Percentiles rank a stretch among this genome's conserved stretches.
These are phyloP conservation scores for Burhinus oedicnemus DNA, from an alignment of 2,113 vertebrate species.

Conservation along the genomic window DNA sequence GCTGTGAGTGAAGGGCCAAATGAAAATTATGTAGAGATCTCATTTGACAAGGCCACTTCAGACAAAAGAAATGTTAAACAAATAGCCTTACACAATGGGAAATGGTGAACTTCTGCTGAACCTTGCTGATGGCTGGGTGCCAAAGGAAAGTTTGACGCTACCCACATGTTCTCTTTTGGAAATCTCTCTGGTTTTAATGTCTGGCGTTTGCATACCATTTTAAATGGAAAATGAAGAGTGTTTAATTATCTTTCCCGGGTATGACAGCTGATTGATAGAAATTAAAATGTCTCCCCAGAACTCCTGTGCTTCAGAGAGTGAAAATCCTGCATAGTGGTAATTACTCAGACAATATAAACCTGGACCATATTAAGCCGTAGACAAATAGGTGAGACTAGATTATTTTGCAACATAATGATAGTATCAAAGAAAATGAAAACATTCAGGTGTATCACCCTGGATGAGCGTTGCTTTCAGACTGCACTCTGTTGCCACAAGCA, in stretches of 20 bases:
- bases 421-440: neutral
- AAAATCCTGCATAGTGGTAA: neutral
- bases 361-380: neutral
- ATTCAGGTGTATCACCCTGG: neutral
- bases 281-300: slow-evolving; percentile 1
- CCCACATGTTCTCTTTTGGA: slow-evolving; percentile 28
- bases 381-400: neutral
- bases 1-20: slow-evolving; percentile 48
- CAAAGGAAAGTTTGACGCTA: slow-evolving; percentile 66
- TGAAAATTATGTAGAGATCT: slow-evolving; percentile 40
- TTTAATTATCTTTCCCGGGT: slow-evolving; percentile 35
- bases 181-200: slow-evolving; percentile 43
- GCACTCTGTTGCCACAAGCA: neutral
- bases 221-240: slow-evolving; percentile 20
- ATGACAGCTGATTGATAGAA: slow-evolving; percentile 35
- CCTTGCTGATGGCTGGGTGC: slow-evolving; percentile 34
- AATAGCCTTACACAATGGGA: slow-evolving; percentile 66
- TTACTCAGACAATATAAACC: neutral
- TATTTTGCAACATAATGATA: neutral
- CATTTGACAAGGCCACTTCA: slow-evolving; percentile 55
- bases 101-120: slow-evolving; percentile 68
- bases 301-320: neutral
- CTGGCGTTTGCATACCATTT: neutral
- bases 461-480: neutral
- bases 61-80: slow-evolving; percentile 70